Percentiles rank a stretch among this genome's conserved stretches.
These are phyloP conservation scores for Catocala fraxini DNA, from an alignment of 2,888 invertebrate species.

Conservation along the genomic window DNA sequence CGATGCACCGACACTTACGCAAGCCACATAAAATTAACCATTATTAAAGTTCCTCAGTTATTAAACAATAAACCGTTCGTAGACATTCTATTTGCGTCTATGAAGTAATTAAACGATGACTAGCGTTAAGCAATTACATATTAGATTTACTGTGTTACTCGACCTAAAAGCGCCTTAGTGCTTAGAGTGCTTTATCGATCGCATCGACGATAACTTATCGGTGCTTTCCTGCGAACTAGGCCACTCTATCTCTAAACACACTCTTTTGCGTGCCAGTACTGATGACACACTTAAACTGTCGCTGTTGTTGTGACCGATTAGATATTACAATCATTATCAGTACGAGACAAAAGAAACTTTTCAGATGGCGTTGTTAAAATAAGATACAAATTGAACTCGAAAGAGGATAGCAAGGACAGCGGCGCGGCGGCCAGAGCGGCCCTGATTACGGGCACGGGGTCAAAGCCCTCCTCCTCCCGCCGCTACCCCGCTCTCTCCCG, in stretches of 20 bases:
- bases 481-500: constrained; percentile 43
- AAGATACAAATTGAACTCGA: constrained; percentile 18
- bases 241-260: constrained; percentile 69
- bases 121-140: constrained; percentile 40
- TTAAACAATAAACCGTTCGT: constrained; percentile 50
- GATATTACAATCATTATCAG: constrained; percentile 45
- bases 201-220: constrained; percentile 75
- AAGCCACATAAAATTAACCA: constrained; percentile 58
- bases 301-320: constrained; percentile 59
- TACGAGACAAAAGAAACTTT: constrained; percentile 35
- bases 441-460: constrained; percentile 72
- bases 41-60: constrained; percentile 48
- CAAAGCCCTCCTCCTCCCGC: constrained; percentile 65
- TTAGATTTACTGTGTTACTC: constrained; percentile 42
- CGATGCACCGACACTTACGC: constrained; percentile 72
- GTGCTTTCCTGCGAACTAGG: constrained; percentile 71
- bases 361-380: constrained; percentile 16
- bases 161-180: constrained; percentile 44
- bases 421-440: constrained; percentile 44
- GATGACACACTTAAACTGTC: constrained; percentile 64
- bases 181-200: constrained; percentile 77
- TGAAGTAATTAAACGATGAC: constrained; percentile 44
- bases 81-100: constrained; percentile 40
- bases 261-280: constrained; percentile 56
- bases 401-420: constrained; percentile 44